Conservation (phyloP, 1,140 invertebrate genomes). For the Hycleus phaleratus region DNA sequence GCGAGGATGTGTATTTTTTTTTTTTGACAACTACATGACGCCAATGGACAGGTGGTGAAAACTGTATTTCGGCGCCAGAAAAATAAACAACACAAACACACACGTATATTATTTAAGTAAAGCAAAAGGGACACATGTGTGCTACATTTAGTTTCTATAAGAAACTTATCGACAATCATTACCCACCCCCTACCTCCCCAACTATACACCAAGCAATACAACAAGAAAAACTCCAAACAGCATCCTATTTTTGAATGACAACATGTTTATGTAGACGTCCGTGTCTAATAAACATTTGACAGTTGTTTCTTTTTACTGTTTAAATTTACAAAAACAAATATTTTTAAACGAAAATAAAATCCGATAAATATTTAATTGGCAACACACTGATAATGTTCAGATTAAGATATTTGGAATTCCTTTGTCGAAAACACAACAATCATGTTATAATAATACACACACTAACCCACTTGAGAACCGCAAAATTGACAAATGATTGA, state of each 20-base stretch:
- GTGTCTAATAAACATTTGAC: neutral
- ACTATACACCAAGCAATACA: too few species aligned
- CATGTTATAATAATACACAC: too few species aligned
- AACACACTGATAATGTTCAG: too few species aligned
- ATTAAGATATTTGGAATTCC: too few species aligned
- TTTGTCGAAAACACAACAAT: too few species aligned
- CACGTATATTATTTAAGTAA: too few species aligned
- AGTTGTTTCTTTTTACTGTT: neutral
- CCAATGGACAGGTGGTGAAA: constrained; percentile 30
- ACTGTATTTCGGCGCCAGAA: constrained; percentile 22
- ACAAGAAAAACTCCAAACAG: too few species aligned
- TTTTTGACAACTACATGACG: constrained; percentile 26
- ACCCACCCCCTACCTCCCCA: neutral
- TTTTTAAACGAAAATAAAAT: too few species aligned
- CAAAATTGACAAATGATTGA: too few species aligned
- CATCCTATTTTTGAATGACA: constrained; percentile 2
- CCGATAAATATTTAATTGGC: too few species aligned
- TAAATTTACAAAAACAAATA: too few species aligned
- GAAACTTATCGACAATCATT: neutral
- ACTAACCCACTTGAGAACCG: too few species aligned
- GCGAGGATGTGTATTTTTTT: neutral
- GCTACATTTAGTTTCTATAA: neutral
- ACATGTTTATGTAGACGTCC: constrained; percentile 7
- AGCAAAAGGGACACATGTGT: constrained; percentile 1
- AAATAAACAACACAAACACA: constrained; percentile 19